Evolutionary conservation across 1,140 invertebrate species (phyloP).

Genomic region (Heterodera carotae): DNA sequence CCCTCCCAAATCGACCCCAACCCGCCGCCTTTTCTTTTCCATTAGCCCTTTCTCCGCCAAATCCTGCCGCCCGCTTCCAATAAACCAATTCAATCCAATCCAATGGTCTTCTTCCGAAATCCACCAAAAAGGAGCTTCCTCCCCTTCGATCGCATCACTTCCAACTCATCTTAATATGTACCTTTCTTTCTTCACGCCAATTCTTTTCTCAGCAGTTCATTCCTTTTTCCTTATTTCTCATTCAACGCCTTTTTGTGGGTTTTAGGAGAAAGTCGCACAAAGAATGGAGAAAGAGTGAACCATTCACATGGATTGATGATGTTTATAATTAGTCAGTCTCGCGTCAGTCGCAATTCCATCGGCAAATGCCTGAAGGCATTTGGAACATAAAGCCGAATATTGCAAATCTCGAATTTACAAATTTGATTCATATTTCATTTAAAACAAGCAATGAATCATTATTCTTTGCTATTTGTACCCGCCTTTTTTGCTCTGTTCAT

Average conservation of each 20-base stretch:
- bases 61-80: not conserved
- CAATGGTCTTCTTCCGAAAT: not conserved
- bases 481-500: slow-evolving; percentile 1
- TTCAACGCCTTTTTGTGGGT: not conserved
- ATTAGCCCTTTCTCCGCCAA: not conserved
- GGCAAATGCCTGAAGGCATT: not conserved
- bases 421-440: too few relatives aligned
- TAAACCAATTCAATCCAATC: not conserved
- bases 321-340: not conserved
- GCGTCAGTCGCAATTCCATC: not conserved
- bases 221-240: not conserved
- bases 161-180: too few relatives aligned
- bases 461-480: not conserved
- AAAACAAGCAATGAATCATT: slow-evolving; percentile 22
- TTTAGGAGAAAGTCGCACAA: not conserved
- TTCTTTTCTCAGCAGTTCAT: not conserved
- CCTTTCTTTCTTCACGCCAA: not conserved
- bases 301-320: not conserved
- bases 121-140: not conserved
- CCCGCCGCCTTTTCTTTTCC: not conserved
- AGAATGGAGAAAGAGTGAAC: not conserved
- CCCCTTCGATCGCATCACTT: not conserved
- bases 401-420: not conserved
- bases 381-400: not conserved
- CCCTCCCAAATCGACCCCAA: not conserved